Evolutionary conservation across 2,797 vertebrate genomes (phyloP), one percentile per base, ranked within the genome.

Genomic region (Hemibagrus guttatus): DNA sequence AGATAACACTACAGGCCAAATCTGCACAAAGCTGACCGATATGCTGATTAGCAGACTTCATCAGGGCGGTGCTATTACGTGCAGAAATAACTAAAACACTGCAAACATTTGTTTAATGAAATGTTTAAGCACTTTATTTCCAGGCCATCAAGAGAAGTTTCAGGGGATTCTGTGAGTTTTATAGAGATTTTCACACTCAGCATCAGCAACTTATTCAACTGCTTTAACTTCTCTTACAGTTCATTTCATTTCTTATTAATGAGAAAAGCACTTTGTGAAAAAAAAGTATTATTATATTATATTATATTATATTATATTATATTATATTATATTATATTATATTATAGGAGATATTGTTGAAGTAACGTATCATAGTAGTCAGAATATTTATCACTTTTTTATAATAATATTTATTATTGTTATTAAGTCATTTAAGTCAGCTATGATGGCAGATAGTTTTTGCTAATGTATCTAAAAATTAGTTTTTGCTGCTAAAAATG

Each of bases 81-180:
- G 42, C 46, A 52, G 83, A 87, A 78, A 66, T 42, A 35, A 84
- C 59, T 64, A 64, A 63, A 78, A 78, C n/a, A 76, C 84, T 76
- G 68, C 84, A 85, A 85, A 85, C 72, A 83, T 86, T 46, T 76
- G 46, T 75, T 83, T 76, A 66, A 86, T 86, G 21, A 83, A 86
- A 86, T 86, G 42, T 46, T 76, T 86, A 86, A 86, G 71, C 63
- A 86, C 71, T 66, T 56, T 46, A 76, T 59, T 56, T 86, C 83
- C 46, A 76, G 61, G 74, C 71, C 31, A 68, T 74, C 58, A 76
- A 16, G 49, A 83, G 23, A n/a, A 31, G 42, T 76, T 66, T 66
- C 12, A 26, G 59, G 81, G 71, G n/a, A 46, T 86, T 58, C n/a
- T 85, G 49, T 42, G 63, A 80, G 28, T 76, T 86, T 86, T 81